Evolutionary conservation across 2,113 vertebrate genomes (phyloP).

Genomic region (Pristiophorus japonicus): DNA sequence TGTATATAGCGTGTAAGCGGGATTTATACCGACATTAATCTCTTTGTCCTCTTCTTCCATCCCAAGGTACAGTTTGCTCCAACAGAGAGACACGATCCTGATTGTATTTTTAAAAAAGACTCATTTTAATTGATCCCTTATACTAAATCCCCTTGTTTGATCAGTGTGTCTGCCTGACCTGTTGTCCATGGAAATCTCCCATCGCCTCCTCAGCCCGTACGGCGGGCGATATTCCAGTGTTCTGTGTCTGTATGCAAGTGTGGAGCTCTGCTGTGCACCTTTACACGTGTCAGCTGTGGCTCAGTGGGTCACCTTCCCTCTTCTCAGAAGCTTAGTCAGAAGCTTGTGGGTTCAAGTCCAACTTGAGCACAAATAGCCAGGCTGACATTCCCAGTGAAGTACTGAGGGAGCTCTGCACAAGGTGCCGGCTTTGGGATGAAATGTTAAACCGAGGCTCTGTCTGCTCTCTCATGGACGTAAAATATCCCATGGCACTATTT

Average conservation of each 20-base stretch:
- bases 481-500: no score
- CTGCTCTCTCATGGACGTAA: no score
- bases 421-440: no score
- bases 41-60: neutral
- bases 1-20: constrained; percentile 20
- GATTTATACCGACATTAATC: neutral
- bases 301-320: no score
- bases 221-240: neutral
- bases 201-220: neutral
- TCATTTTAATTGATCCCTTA: constrained; percentile 12
- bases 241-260: neutral
- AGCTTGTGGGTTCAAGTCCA: no score
- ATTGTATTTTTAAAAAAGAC: neutral
- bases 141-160: neutral
- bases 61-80: no score
- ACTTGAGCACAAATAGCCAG: no score
- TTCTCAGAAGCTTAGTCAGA: no score
- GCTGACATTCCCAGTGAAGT: no score
- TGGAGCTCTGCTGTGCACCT: neutral
- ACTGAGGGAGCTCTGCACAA: no score
- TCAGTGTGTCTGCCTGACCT: neutral
- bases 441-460: no score
- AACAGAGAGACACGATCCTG: neutral
- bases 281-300: no score
- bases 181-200: neutral